Evolutionary conservation across 1,140 invertebrate species (phyloP), one percentile per base, ranked within the genome.

Genomic region (Asobara japonica): DNA sequence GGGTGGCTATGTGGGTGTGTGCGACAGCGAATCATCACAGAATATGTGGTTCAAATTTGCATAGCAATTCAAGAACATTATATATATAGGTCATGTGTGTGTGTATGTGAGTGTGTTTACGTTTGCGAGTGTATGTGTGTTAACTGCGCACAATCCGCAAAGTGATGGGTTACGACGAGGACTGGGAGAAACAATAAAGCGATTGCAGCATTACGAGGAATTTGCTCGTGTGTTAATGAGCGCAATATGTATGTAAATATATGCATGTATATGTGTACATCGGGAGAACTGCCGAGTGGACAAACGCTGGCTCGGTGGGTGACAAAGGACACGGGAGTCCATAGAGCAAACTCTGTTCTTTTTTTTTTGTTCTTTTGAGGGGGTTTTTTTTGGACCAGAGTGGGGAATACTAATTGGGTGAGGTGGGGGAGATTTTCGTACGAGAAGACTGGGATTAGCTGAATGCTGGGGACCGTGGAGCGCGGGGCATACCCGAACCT

Each of bases 131-230:
- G n/a, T 38, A 16, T 45, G 41, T n/a, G n/a, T n/a, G n/a, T n/a
- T n/a, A n/a, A n/a, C n/a, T 45, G 41, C 18, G 18, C 41, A 45
- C 18, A 45, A 45, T 45, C 51, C 22, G 13, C 16, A 25, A 10
- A 25, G 18, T 56, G 25, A 22, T 56, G 51, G 22, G 18, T 25
- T 22, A 56, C 51, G 13, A 56, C 22, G 51, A 22, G 51, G 51
- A 56, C 25, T 56, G 22, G 22, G 22, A 56, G 18, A 56, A 56
- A 56, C 20, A 56, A 73, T 71, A 78, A 78, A 74, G 72, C 36
- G 73, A 56, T 56, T 56, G 51, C 51, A 25, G 41, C 41, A 56
- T 56, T 56, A 56, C 20, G 51, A 56, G 51, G 51, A 25, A 56
- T 56, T 18, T 56, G 51, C 25, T 56, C 25, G 25, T 56, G 51